These are phyloP conservation scores for Leucania comma DNA, from an alignment of 2,888 invertebrate genomes.

Conservation along the genomic window DNA sequence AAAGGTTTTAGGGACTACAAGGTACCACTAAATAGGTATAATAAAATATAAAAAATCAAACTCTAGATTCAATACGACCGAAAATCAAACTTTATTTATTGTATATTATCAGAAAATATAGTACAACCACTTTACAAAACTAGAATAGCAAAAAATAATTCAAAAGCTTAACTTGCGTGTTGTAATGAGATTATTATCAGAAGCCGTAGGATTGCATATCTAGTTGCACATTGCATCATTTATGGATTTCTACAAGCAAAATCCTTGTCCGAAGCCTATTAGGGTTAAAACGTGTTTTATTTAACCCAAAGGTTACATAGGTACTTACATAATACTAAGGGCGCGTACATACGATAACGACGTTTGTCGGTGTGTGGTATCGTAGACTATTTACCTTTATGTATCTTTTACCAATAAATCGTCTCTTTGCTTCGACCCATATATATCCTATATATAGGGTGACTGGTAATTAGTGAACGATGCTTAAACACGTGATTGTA, in stretches of 20 bases:
- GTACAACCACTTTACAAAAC: constrained; percentile 15
- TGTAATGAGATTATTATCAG: constrained; percentile 61
- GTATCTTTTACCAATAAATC: too few species aligned
- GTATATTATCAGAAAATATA: constrained; percentile 22
- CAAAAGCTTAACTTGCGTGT: constrained; percentile 17
- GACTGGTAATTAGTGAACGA: too few species aligned
- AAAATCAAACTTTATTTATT: constrained; percentile 42
- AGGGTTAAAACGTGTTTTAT: constrained; percentile 43
- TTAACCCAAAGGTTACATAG: constrained; percentile 24
- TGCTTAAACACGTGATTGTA: too few species aligned
- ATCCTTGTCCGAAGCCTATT: constrained; percentile 60
- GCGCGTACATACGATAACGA: constrained; percentile 1
- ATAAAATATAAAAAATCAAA: constrained; percentile 18
- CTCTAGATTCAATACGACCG: background rate
- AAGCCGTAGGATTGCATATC: constrained; percentile 54
- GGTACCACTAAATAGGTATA: too few species aligned
- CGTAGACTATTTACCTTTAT: too few species aligned
- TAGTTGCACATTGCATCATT: constrained; percentile 49
- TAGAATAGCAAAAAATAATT: constrained; percentile 25
- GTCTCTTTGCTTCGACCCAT: too few species aligned
- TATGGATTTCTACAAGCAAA: constrained; percentile 43
- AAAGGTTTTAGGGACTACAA: too few species aligned
- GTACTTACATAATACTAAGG: constrained; percentile 8
- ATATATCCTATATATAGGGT: too few species aligned
- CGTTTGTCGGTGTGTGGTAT: too few species aligned